Conservation (phyloP, 2,113 vertebrate genomes). For the Tragelaphus scriptus region DNA sequence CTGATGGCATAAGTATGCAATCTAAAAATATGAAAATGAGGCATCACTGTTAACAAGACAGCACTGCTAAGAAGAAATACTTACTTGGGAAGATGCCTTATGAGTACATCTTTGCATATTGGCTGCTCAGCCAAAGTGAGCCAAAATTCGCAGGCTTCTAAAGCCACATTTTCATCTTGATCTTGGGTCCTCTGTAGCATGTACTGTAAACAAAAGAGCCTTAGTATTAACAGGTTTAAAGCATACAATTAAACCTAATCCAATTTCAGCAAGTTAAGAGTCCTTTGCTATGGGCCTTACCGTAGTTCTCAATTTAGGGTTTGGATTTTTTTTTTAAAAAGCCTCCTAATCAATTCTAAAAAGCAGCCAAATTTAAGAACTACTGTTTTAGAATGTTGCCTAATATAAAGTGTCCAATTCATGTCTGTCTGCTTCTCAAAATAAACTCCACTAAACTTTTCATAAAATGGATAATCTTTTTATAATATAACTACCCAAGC, state of each 20-base stretch:
- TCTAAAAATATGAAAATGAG: neutral
- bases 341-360: neutral
- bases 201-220: constrained; percentile 82
- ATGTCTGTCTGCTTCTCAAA: neutral
- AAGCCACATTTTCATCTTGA: constrained; percentile 96
- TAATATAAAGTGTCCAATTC: neutral
- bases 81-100: constrained; percentile 93
- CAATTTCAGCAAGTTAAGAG: neutral
- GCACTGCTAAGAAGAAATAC: constrained; percentile 47
- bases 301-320: neutral
- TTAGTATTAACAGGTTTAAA: neutral
- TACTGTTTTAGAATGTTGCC: neutral
- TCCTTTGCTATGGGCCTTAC: neutral
- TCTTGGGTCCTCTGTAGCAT: constrained; percentile 97
- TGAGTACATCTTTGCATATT: constrained; percentile 95
- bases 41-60: neutral
- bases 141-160: constrained; percentile 99
- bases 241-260: neutral
- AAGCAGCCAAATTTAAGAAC: neutral
- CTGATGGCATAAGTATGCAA: neutral
- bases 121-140: constrained; percentile 96
- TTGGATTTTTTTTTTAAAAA: neutral
- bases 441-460: neutral
- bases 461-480: neutral
- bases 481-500: neutral